These are phyloP conservation scores for Limnephilus lunatus DNA, from an alignment of 2,888 invertebrate genomes.

Conservation along the genomic window DNA sequence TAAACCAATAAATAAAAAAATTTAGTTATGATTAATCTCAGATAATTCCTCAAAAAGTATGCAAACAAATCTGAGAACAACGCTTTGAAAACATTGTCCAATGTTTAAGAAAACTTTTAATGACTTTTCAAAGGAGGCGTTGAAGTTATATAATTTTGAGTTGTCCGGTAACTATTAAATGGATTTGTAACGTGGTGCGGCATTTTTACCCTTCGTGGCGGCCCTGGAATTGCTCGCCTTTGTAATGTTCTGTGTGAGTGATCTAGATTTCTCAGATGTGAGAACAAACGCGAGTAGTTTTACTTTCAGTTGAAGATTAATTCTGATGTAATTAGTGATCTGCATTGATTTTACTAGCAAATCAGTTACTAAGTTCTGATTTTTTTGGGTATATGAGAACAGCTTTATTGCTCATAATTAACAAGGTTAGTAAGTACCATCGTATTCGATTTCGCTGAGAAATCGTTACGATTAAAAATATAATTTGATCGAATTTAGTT, in stretches of 20 bases:
- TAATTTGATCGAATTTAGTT: not conserved
- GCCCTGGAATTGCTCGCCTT: not conserved
- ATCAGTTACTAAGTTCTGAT: not conserved
- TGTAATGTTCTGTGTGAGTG: slow-evolving; percentile 32
- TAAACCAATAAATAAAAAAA: too few species aligned
- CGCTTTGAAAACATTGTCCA: too few species aligned
- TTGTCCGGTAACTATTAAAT: too few species aligned
- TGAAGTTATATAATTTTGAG: too few species aligned
- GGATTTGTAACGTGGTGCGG: not conserved
- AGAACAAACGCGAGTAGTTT: slow-evolving; percentile 21
- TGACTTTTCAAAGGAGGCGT: too few species aligned
- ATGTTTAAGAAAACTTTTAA: too few species aligned
- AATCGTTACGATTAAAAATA: not conserved
- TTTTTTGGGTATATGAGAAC: not conserved
- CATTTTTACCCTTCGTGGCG: not conserved
- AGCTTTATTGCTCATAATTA: not conserved
- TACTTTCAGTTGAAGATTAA: slow-evolving; percentile 32
- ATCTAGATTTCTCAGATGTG: slow-evolving; percentile 46
- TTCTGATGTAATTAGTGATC: slow-evolving; percentile 27
- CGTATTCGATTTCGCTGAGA: not conserved
- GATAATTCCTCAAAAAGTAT: too few species aligned
- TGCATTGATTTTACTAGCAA: slow-evolving; percentile 15
- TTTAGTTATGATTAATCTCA: too few species aligned
- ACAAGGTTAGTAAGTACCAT: not conserved
- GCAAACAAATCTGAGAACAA: too few species aligned